phyloP scores from a whole-genome alignment of 2,113 vertebrate genomes.

The Lepus europaeus region DNA sequence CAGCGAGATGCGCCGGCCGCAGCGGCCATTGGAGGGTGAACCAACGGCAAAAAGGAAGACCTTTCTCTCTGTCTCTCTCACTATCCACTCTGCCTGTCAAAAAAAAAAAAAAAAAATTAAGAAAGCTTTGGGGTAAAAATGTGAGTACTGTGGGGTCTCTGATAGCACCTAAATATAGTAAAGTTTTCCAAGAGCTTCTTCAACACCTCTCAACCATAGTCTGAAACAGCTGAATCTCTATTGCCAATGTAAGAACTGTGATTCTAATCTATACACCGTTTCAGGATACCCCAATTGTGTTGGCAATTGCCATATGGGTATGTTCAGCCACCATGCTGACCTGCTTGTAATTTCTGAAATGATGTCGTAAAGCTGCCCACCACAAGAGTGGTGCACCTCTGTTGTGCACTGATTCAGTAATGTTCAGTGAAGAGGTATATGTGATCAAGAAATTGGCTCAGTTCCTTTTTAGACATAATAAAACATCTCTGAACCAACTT shows the following conservation, averaged over 20 bases:
- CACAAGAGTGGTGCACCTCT: too few relatives aligned
- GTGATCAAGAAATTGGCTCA: neutral
- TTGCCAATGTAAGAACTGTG: neutral
- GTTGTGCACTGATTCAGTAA: neutral
- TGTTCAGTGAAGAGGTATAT: neutral
- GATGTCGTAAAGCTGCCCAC: neutral
- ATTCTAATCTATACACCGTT: neutral
- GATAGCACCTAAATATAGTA: too few relatives aligned
- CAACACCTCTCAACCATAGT: neutral
- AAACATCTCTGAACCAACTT: neutral
- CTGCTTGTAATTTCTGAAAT: neutral
- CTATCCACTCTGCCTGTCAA: too few relatives aligned
- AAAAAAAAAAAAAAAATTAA: neutral
- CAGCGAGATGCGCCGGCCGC: too few relatives aligned
- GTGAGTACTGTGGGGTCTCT: neutral
- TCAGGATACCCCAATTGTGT: neutral
- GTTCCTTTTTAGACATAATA: neutral
- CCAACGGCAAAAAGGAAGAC: too few relatives aligned
- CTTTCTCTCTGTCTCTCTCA: too few relatives aligned
- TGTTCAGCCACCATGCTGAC: neutral
- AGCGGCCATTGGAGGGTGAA: too few relatives aligned
- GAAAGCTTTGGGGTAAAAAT: neutral
- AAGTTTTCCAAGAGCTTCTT: neutral
- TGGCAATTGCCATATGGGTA: neutral
- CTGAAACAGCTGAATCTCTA: neutral